These are phyloP conservation scores for Ciona savignyi DNA, from an alignment of 23 tunicate species.

Conservation along the genomic window DNA sequence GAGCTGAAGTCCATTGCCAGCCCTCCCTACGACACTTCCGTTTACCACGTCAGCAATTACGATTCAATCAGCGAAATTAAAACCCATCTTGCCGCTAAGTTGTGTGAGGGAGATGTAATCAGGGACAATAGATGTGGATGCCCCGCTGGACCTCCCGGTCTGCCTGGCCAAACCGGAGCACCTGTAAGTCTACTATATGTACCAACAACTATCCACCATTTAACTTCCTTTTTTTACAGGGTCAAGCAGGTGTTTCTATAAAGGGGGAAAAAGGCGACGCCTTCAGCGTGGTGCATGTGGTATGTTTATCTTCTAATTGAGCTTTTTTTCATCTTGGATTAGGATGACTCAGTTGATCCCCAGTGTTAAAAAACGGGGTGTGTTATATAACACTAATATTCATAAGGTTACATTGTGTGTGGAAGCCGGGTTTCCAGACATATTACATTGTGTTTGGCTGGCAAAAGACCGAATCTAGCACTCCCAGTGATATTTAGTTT, in stretches of 20 bases:
- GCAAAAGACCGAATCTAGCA: too few relatives aligned
- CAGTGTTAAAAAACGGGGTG: too few relatives aligned
- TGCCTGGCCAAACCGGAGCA: slow-evolving; percentile 65
- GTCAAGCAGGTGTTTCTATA: slow-evolving; percentile 40
- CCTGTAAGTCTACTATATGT: slow-evolving; percentile 44
- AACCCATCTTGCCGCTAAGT: slow-evolving; percentile 52
- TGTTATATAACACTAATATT: too few relatives aligned
- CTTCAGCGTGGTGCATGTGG: slow-evolving; percentile 78
- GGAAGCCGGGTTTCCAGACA: too few relatives aligned
- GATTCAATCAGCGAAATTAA: slow-evolving; percentile 93
- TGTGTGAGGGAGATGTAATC: slow-evolving; percentile 41
- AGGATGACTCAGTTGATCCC: too few relatives aligned
- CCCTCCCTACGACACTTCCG: slow-evolving; percentile 82
- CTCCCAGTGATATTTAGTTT: too few relatives aligned
- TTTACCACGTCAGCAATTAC: slow-evolving; percentile 63
- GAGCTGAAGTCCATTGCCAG: slow-evolving; percentile 71
- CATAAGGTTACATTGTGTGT: too few relatives aligned
- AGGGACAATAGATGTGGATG: slow-evolving; percentile 50
- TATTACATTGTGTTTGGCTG: too few relatives aligned
- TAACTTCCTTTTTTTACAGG: slow-evolving; percentile 55
- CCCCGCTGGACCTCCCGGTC: slow-evolving; percentile 97
- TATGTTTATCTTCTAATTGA: too few relatives aligned
- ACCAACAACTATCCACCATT: too few relatives aligned
- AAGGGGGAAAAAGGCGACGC: slow-evolving; percentile 88
- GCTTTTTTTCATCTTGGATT: too few relatives aligned